A percentile compares a stretch with the other conserved stretches of the same genome.
These are phyloP conservation scores for Leptinotarsa peninsularis DNA, from an alignment of 2,888 invertebrate species.

Conservation along the genomic window DNA sequence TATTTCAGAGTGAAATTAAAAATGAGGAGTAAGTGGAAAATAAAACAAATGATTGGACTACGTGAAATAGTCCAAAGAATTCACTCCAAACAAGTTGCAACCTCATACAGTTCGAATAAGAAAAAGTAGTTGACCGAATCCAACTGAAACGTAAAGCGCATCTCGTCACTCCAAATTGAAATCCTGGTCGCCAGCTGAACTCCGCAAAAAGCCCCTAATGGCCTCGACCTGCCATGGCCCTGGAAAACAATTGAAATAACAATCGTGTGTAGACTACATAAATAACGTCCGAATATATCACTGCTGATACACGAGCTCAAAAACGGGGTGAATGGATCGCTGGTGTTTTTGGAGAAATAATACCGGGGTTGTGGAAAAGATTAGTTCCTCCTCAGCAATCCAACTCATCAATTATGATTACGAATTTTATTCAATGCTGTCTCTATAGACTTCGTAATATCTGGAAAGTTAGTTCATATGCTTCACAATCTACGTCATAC, in stretches of 20 bases:
- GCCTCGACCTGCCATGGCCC: neutral
- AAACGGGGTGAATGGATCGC: neutral
- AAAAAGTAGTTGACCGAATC: neutral
- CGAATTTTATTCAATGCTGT: neutral
- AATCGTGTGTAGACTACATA: constrained; percentile 10
- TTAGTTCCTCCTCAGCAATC: neutral
- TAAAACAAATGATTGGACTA: too few relatives aligned
- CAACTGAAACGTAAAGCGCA: neutral
- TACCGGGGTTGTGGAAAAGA: neutral
- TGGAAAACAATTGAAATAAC: constrained; percentile 6
- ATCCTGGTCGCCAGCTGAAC: neutral
- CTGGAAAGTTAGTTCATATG: too few relatives aligned
- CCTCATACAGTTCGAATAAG: neutral
- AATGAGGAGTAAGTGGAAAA: too few relatives aligned
- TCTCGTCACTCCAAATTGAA: neutral
- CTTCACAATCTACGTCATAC: too few relatives aligned
- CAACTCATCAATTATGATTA: too few relatives aligned
- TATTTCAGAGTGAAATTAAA: too few relatives aligned
- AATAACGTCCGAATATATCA: constrained; percentile 1
- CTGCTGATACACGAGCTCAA: neutral
- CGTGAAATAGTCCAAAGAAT: too few relatives aligned
- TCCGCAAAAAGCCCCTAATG: constrained; percentile 3
- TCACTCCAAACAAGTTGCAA: too few relatives aligned
- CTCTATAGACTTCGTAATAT: neutral
- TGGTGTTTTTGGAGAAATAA: neutral